Conservation (phyloP, 2,797 vertebrate genomes). For the Coregonus suidteri region DNA sequence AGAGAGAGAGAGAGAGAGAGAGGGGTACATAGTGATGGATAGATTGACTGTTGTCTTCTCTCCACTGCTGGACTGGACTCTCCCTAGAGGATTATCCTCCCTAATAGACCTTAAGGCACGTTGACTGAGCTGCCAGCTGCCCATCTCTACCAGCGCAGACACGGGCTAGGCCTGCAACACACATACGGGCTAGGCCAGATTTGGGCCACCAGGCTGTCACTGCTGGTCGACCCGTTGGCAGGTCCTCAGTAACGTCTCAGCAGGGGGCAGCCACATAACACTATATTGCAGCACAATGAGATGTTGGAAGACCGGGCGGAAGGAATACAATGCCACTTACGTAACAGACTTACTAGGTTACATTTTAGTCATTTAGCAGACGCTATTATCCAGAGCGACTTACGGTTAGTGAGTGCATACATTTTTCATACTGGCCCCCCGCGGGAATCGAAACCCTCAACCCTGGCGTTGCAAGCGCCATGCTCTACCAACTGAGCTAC, state of each 20-base stretch:
- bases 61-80: constrained; percentile 37
- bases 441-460: too few species aligned
- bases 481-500: too few species aligned
- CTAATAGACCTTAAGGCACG: constrained; percentile 77
- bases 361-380: too few species aligned
- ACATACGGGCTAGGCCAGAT: too few species aligned
- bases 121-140: constrained; percentile 77
- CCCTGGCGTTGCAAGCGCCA: too few species aligned
- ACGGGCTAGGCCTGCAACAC: not conserved
- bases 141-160: constrained; percentile 25
- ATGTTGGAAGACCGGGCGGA: not conserved
- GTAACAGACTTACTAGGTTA: not conserved
- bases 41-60: constrained; percentile 38
- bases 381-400: too few species aligned
- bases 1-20: not conserved
- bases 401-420: too few species aligned
- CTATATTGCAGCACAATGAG: not conserved
- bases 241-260: too few species aligned
- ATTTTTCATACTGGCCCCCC: too few species aligned
- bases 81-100: constrained; percentile 70
- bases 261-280: too few species aligned
- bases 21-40: constrained; percentile 45
- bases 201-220: too few species aligned
- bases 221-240: too few species aligned
- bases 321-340: not conserved